Evolutionary conservation across 2,797 vertebrate genomes (phyloP), one percentile per base, ranked within the genome.

Genomic region (Acipenser transmontanus): DNA sequence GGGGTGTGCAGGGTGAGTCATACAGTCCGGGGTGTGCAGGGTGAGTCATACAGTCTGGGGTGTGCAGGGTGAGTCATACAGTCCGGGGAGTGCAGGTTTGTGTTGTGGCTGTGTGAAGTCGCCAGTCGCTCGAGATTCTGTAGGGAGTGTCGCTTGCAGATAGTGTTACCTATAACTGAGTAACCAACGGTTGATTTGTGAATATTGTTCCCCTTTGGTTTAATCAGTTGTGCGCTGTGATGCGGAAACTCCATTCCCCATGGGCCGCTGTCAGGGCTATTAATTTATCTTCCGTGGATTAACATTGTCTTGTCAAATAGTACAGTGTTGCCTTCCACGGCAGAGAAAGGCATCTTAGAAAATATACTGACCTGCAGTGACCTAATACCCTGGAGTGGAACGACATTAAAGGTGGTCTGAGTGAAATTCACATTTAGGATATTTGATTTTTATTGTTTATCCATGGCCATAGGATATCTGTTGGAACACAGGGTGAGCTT

Each of bases 261-360:
- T 69, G 71, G 85, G 79, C 71, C 59, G 50, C 71, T 74, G 52
- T 76, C 69, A 76, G 75, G 84, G 62, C 70, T 76, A 71, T 78
- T 87, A 76, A 80, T 93, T 91, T 83, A 85, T 90, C 81, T 84
- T 73, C 76, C 10, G 67, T 78, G 76, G 81, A 85, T 82, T 87
- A 88, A 75, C 70, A 59, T 71, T 73, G 71, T 75, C 74, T 80
- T 79, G 76, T 79, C 71, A 74, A 75, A 74, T 81, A 70, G 66
- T 4, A 1, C 62, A 57, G 5, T 62, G 49, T 71, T 8, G 50
- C 61, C 68, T 50, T 14, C 64, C 62, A 2, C n/a, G 48, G 64
- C 70, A 66, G 14, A 11, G 64, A 69, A 69, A 72, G 69, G 72
- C 63, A 62, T 78, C 71, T 62, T 70, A 9, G 34, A 65, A 70